phyloP scores from a whole-genome alignment of 2,888 invertebrate species.

The Ichneumoninae sp. region DNA sequence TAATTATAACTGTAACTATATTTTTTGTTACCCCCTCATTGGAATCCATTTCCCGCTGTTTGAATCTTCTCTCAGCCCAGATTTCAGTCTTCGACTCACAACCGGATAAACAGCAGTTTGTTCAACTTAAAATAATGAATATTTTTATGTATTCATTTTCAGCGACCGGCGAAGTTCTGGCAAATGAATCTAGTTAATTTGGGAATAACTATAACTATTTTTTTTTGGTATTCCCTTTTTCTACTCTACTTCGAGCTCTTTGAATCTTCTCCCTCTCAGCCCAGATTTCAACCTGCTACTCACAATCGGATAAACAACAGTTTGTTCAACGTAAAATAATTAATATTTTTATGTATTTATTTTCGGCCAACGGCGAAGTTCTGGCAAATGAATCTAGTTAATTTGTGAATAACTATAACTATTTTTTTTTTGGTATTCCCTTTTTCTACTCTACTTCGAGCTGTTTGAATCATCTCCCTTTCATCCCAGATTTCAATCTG shows the following conservation, averaged over 20 bases:
- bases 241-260: too few relatives aligned
- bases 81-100: background rate
- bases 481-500: background rate
- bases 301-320: background rate
- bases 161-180: constrained; percentile 68
- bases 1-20: background rate
- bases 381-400: constrained; percentile 17
- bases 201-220: background rate
- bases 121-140: background rate
- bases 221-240: background rate
- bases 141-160: constrained; percentile 18
- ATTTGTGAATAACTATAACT: too few relatives aligned
- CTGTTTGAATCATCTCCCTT: background rate
- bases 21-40: background rate
- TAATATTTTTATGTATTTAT: constrained; percentile 4
- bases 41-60: too few relatives aligned
- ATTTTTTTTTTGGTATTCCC: too few relatives aligned
- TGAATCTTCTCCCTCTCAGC: too few relatives aligned
- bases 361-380: constrained; percentile 66
- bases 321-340: background rate
- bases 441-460: too few relatives aligned
- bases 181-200: constrained; percentile 81
- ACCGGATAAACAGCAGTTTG: too few relatives aligned
- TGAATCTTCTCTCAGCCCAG: background rate
- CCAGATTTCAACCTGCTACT: background rate